Evolutionary conservation across 2,113 vertebrate genomes (phyloP).

Genomic region (Pluvianellus socialis): DNA sequence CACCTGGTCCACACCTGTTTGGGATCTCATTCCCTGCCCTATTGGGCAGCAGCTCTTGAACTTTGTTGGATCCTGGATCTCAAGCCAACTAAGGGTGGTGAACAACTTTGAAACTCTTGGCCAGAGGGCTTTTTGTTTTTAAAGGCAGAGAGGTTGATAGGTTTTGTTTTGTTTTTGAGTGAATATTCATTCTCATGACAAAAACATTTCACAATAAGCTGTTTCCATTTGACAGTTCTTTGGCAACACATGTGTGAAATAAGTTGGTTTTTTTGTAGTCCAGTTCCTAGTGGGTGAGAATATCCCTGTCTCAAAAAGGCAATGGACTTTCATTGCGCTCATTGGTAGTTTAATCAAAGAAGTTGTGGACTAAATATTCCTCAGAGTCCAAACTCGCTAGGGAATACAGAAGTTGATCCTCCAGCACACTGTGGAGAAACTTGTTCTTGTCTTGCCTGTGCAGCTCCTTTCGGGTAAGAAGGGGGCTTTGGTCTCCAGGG

Average conservation of each 20-base stretch:
- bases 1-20: constrained; percentile 61
- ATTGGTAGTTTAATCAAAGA: constrained; percentile 11
- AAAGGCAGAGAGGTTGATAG: constrained; percentile 28
- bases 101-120: constrained; percentile 10
- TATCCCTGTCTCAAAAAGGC: background rate
- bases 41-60: constrained; percentile 34
- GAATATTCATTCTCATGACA: constrained; percentile 50
- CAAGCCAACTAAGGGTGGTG: background rate
- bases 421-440: background rate
- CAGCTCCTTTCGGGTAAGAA: background rate
- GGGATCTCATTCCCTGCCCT: constrained; percentile 22
- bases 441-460: background rate
- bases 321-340: background rate
- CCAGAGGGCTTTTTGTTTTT: constrained; percentile 38
- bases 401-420: background rate
- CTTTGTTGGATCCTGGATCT: constrained; percentile 20
- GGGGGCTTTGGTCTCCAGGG: background rate
- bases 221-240: constrained; percentile 39
- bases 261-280: background rate
- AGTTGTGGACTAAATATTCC: background rate
- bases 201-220: constrained; percentile 55
- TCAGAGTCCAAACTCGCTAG: background rate
- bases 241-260: constrained; percentile 32
- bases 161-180: constrained; percentile 49
- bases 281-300: background rate